These are phyloP conservation scores for Araneus ventricosus DNA, from an alignment of 1,140 invertebrate species.

Conservation along the genomic window DNA sequence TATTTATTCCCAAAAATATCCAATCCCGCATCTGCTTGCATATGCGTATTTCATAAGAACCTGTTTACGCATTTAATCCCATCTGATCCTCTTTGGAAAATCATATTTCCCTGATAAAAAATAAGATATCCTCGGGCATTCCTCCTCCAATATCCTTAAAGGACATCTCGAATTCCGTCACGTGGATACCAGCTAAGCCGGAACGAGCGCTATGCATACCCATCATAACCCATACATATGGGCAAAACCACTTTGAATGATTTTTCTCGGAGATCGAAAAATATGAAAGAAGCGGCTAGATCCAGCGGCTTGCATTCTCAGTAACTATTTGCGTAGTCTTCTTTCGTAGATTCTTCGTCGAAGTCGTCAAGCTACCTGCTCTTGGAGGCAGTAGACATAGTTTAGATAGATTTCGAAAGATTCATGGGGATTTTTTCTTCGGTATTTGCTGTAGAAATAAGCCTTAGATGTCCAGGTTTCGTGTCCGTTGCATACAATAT, in stretches of 20 bases:
- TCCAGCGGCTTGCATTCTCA: background rate
- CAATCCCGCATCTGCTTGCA: background rate
- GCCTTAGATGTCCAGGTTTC: no score
- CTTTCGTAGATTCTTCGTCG: background rate
- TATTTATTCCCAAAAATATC: background rate
- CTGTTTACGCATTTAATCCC: background rate
- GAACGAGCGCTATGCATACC: background rate
- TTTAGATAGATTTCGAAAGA: background rate
- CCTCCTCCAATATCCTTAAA: background rate
- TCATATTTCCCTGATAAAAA: background rate
- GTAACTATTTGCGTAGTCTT: background rate
- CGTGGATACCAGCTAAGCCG: background rate
- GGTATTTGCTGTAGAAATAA: no score
- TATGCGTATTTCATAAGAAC: background rate
- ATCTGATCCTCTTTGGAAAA: background rate
- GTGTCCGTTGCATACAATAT: no score
- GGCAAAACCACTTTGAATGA: slow-evolving; percentile 19
- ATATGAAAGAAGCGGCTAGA: slow-evolving; percentile 2
- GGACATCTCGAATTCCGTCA: background rate
- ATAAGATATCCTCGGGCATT: no score
- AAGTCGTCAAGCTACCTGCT: background rate
- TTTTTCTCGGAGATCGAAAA: background rate
- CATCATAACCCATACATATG: background rate
- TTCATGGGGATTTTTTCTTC: background rate
- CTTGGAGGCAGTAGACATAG: background rate